These are phyloP conservation scores for Rhizomys pruinosus DNA, from an alignment of 2,113 vertebrate species.

Conservation along the genomic window DNA sequence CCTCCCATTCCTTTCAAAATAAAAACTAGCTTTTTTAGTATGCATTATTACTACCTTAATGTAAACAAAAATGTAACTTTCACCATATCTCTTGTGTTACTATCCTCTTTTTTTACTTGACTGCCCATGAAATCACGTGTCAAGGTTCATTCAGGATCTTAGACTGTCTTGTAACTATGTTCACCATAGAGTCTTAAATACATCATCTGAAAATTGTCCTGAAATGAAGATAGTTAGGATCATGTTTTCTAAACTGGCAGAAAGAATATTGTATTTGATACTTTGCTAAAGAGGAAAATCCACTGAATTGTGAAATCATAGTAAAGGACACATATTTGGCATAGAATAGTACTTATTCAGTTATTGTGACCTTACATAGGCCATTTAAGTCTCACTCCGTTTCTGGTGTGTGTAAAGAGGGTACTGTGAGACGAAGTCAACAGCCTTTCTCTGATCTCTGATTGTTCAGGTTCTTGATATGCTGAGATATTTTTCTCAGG, in stretches of 20 bases:
- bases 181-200: background rate
- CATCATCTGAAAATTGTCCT: background rate
- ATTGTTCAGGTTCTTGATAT: background rate
- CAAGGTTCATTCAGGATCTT: background rate
- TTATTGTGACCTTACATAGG: background rate
- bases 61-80: background rate
- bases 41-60: background rate
- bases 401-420: background rate
- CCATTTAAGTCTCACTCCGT: background rate
- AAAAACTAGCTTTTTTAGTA: slow-evolving; percentile 21
- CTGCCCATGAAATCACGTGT: background rate
- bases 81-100: background rate
- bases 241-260: background rate
- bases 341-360: slow-evolving; percentile 17
- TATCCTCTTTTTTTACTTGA: background rate
- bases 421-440: background rate
- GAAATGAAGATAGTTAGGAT: slow-evolving; percentile 3
- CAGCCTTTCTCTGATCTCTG: background rate
- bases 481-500: background rate
- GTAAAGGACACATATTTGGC: background rate
- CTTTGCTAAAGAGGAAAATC: slow-evolving; percentile 39
- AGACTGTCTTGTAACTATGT: background rate
- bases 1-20: background rate
- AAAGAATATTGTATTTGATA: background rate
- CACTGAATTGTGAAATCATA: slow-evolving; percentile 3